Conservation (phyloP, 2,797 vertebrate species). For the Falco concolor region DNA sequence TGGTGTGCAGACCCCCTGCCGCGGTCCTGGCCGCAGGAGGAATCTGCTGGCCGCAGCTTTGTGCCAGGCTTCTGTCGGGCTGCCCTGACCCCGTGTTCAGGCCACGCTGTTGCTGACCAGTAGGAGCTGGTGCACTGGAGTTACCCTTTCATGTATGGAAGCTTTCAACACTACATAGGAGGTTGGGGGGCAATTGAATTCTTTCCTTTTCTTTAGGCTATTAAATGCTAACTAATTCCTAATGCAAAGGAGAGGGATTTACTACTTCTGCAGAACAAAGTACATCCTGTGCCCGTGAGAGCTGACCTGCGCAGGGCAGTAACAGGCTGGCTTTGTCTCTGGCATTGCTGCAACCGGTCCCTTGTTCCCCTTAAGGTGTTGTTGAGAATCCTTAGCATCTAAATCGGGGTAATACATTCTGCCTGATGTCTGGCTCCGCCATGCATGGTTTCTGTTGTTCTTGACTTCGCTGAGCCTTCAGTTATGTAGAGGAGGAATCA, state of each 20-base stretch:
- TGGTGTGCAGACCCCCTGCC: fast-evolving
- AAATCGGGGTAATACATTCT: neutral
- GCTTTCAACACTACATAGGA: fast-evolving
- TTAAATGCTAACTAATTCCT: neutral
- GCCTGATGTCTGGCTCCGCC: neutral
- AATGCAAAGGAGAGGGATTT: neutral
- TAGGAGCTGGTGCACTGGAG: neutral
- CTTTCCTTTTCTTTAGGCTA: neutral
- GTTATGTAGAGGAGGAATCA: neutral
- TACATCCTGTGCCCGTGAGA: neutral
- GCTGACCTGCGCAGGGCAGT: neutral
- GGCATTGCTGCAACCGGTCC: fast-evolving
- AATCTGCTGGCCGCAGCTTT: neutral
- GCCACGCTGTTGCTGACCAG: fast-evolving
- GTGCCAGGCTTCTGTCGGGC: neutral
- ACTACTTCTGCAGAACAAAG: neutral
- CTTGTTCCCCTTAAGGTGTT: neutral
- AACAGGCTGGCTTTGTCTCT: neutral
- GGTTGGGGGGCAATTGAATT: too few species aligned
- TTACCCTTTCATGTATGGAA: fast-evolving
- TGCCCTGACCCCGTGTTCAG: fast-evolving
- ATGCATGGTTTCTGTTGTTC: fast-evolving
- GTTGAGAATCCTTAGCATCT: neutral
- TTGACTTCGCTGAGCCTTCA: neutral
- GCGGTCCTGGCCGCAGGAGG: neutral